phyloP scores from a whole-genome alignment of 2,113 vertebrate genomes.

The Bucco capensis region DNA sequence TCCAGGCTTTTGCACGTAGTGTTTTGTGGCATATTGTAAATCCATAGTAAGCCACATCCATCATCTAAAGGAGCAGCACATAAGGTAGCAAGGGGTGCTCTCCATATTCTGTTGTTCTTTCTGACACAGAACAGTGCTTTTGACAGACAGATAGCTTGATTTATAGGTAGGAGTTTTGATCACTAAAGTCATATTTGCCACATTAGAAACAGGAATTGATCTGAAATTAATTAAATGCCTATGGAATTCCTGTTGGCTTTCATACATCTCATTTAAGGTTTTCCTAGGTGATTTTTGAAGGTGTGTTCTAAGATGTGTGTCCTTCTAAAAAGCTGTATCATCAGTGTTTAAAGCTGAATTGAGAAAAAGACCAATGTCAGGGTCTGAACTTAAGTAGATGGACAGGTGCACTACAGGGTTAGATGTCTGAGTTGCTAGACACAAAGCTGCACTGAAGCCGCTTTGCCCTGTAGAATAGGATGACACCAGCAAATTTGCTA shows the following conservation, averaged over 20 bases:
- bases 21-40: background rate
- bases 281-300: background rate
- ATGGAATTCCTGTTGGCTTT: background rate
- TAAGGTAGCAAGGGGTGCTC: background rate
- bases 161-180: background rate
- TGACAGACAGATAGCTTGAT: background rate
- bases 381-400: background rate
- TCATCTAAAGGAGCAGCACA: background rate
- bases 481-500: background rate
- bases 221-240: background rate
- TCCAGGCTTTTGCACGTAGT: background rate
- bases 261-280: background rate
- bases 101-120: background rate
- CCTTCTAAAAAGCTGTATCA: background rate
- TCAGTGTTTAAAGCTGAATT: background rate
- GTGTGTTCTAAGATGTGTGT: background rate
- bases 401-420: background rate
- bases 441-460: background rate
- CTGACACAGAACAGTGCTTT: background rate
- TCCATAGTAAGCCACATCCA: background rate
- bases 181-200: background rate
- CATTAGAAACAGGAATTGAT: background rate
- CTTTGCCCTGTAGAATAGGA: background rate
- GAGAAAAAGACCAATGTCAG: background rate
- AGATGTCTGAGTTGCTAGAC: background rate